Evolutionary conservation across 2,888 invertebrate genomes (phyloP), one percentile per base, ranked within the genome.

Genomic region (Halictus ligatus): DNA sequence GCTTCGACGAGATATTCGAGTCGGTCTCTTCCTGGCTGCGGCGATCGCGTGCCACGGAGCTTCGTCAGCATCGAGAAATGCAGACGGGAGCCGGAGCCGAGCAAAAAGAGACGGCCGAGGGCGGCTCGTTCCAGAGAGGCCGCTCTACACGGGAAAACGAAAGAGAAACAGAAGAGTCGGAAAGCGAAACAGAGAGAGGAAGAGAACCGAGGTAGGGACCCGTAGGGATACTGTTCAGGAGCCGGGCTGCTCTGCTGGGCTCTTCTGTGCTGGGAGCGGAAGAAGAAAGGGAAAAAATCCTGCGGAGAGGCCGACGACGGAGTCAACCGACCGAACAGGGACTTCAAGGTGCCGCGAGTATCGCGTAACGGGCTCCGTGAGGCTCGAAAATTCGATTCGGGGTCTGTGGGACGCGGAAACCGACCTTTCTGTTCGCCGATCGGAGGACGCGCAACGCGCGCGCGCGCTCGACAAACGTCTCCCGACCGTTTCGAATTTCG

Each of bases 11-110:
- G 85, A 84, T 78, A 80, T 83, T 80, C 78, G 76, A 78, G 77
- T 74, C 74, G 78, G 50, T 88, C 82, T 81, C 84, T 89, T 88
- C 86, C 90, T 90, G 90, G 75, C 83, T 48, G 74, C 58, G 74
- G 18, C 64, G 84, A 90, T 90, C 90, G 90, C 90, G 89, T 90
- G 90, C 85, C 86, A 85, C 67, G 83, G 0, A 54, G 89, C 89
- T 89, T 89, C 85, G 89, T 90, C 90, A 90, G 90, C 89, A 80
- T 77, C 83, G 81, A 90, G 84, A 89, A 90, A 90, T 84, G 90
- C 84, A 89, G 90, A 89, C 87, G 35, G 83, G 81, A 83, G 82
- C 73, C 64, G 84, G 58, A 84, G 67, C 60, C 54, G 67, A 73
- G 79, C 74, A 83, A 86, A 87, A 86, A 81, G 80, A 78, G 69